Base-by-base conservation (phyloP, 2,888 invertebrate genomes). In the Sarcophaga rosellei region DNA sequence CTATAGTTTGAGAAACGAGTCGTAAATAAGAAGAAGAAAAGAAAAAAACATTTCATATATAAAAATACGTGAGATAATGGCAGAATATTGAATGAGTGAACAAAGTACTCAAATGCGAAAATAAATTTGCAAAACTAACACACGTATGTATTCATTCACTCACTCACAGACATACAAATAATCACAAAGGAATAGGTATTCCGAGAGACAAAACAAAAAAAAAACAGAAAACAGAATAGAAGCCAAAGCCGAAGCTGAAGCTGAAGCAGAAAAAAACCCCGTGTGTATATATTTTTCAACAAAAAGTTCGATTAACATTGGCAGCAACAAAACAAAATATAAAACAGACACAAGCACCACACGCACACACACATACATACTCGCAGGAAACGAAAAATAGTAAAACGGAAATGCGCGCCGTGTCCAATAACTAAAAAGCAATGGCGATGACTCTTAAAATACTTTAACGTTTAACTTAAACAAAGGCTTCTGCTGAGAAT, bases 51-150 rank as follows among this genome's bases (percentile, higher is more conserved):
- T 75, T 81, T 75, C 65, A 78, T 73, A 62, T 78, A 62, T 78
- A 69, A 84, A 35, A 76, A 59, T 86, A 83, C 83, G 86, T 86
- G 83, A 86, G 72, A 77, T 83, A 86, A 81, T 83, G 73, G 63
- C 59, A 76, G 80, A 86, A 80, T 83, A 80, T 80, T 83, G 76
- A 79, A 86, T 79, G 75, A 73, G 61, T 75, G 70, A 65, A 59
- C 69, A 10, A 74, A 75, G 44, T 65, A 72, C 68, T 76, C 53
- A 76, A 80, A 76, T 53, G 62, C 45, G 11, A 61, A 75, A 69
- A 79, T n/a, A n/a, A 45, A 53, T 62, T 68, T 47, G 5, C 23
- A 78, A 12, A 69, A 15, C 20, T 12, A 53, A 57, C 57, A 59
- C 44, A 80, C 11, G 20, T 44, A 17, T 35, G 35, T 17, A 35